phyloP scores from a whole-genome alignment of 2,888 invertebrate genomes.

The Morpho deidamia region DNA sequence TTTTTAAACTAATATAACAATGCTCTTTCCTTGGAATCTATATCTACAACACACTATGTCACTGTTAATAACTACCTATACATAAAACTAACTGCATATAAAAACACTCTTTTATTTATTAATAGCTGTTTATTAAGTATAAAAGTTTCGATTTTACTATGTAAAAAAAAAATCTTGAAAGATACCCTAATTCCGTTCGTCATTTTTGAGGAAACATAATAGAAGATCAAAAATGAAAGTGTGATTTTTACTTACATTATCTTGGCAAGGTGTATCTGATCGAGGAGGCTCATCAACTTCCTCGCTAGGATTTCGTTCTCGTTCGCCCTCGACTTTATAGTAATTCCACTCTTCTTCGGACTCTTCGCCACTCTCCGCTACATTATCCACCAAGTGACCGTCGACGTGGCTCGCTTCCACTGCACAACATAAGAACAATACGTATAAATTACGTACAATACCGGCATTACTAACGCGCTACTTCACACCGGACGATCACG shows the following conservation, averaged over 20 bases:
- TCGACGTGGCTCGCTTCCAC: conserved; percentile 71
- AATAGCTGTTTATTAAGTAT: too few species aligned
- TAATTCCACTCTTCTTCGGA: conserved; percentile 95
- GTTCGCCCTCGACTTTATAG: conserved; percentile 83
- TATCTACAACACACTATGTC: too few species aligned
- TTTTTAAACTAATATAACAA: conserved; percentile 7
- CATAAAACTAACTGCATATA: too few species aligned
- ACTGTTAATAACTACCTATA: too few species aligned
- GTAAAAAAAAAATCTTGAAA: too few species aligned
- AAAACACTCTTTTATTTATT: too few species aligned
- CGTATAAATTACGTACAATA: conserved; percentile 26
- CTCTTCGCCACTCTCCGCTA: conserved; percentile 86
- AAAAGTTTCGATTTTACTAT: too few species aligned
- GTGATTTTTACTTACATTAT: conserved; percentile 51
- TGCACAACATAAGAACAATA: conserved; percentile 48
- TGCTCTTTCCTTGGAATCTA: conserved; percentile 10
- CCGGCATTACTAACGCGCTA: neutral
- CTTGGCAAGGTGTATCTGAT: conserved; percentile 70
- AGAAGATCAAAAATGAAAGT: too few species aligned
- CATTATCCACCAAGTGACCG: conserved; percentile 82
- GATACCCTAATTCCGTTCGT: too few species aligned
- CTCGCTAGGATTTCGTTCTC: conserved; percentile 76
- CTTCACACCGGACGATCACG: conserved; percentile 19
- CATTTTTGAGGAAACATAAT: too few species aligned
- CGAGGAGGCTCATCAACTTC: conserved; percentile 75